Base-by-base conservation (phyloP, 2,888 invertebrate species). In the Tricholauxania praeusta region DNA sequence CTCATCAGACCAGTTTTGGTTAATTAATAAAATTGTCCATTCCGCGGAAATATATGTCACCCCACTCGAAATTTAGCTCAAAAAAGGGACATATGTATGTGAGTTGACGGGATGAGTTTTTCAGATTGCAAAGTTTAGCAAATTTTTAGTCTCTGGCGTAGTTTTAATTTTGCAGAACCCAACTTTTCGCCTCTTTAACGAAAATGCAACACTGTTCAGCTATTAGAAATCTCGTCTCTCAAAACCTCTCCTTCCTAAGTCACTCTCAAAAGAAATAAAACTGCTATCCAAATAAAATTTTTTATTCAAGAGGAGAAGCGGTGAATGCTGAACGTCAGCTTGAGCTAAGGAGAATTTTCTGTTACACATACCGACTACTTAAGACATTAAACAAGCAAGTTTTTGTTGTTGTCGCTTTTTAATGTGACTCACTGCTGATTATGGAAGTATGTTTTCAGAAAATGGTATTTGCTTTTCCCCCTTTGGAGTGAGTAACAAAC, bases 391-490 rank as follows among this genome's bases (percentile, higher is more conserved):
- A 63, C n/a, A 49, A 28, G 28, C 15, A 48, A 32, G 5, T 39
- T 70, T 62, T 65, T 57, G 19, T 52, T 59, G 12, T 63, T 48
- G 17, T 74, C 70, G 75, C 49, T 17, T 64, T 63, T 63, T 71
- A 71, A 73, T 69, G 76, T 72, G 76, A 77, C 72, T 77, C 75
- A 75, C 71, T 47, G 39, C 75, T 74, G 70, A 71, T 73, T 74
- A 77, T 75, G 76, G 73, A 71, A 71, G 57, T 65, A 65, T 65
- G 63, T 71, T 72, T 72, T 67, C 57, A 70, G 66, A 65, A 70
- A 71, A 63, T 70, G 52, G 19, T 51, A 66, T 65, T 55, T 19
- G 73, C 22, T 72, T 68, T 65, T 72, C 67, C 57, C 47, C 48
- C 55, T 19, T 47, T 39, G 47, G 57, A 55, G 67, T 67, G 67